Conservation (phyloP, 2,797 vertebrate species). For the Crypturellus tataupa region DNA sequence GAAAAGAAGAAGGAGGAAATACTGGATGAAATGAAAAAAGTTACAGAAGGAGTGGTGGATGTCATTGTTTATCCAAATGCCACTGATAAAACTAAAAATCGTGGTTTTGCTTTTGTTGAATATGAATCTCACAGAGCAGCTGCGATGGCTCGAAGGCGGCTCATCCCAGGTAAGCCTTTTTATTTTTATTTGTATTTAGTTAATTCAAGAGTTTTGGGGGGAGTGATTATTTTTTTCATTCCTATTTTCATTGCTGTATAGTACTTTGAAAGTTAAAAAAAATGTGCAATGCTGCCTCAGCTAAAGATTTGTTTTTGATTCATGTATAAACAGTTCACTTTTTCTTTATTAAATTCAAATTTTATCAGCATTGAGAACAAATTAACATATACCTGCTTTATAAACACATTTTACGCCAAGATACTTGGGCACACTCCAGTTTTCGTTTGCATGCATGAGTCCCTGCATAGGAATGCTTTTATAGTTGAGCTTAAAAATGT, state of each 20-base stretch:
- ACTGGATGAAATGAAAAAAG: constrained; percentile 92
- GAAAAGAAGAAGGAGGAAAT: constrained; percentile 95
- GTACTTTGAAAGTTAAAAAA: not conserved
- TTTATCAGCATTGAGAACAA: not conserved
- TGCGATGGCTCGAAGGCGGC: constrained; percentile 92
- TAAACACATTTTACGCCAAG: not conserved
- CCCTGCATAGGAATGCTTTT: not conserved
- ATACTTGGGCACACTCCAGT: not conserved
- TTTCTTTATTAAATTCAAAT: not conserved
- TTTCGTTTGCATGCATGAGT: not conserved
- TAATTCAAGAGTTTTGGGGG: not conserved
- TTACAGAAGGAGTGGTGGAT: constrained; percentile 93
- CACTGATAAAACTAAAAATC: constrained; percentile 88
- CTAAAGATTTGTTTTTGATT: not conserved
- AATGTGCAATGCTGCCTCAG: not conserved
- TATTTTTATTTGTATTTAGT: not conserved
- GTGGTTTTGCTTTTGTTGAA: constrained; percentile 95
- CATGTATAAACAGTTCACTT: not conserved
- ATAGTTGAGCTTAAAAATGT: not conserved
- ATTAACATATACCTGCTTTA: not conserved
- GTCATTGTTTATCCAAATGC: constrained; percentile 93
- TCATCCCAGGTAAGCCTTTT: constrained; percentile 88
- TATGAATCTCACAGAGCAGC: constrained; percentile 96
- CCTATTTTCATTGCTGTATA: not conserved
- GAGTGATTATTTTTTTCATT: not conserved